Evolutionary conservation across 1,140 invertebrate genomes (phyloP).

Genomic region (Bombus terrestris): DNA sequence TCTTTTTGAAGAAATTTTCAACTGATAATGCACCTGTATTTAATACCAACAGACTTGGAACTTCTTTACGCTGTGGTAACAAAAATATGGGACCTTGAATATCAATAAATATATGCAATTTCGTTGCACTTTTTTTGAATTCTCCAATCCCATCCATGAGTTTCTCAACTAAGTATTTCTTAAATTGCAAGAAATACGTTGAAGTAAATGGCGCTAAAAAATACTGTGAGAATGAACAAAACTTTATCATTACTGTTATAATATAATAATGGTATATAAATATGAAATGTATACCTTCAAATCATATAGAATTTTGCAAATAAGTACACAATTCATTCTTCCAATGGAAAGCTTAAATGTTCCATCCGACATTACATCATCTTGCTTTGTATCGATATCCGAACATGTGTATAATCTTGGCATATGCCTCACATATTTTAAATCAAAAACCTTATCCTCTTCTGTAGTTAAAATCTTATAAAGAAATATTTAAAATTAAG

Average conservation of each 20-base stretch:
- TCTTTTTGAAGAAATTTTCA: conserved; percentile 91
- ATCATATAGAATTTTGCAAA: conserved; percentile 89
- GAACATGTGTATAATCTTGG: conserved; percentile 83
- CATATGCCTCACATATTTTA: conserved; percentile 89
- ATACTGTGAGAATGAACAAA: conserved; percentile 81
- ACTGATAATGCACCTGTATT: conserved; percentile 90
- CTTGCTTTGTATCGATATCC: conserved; percentile 79
- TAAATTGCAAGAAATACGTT: conserved; percentile 53
- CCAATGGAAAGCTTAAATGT: conserved; percentile 88
- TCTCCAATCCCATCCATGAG: conserved; percentile 77
- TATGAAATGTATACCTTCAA: conserved; percentile 82
- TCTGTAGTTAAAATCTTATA: conserved; percentile 86
- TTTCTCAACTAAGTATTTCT: conserved; percentile 62
- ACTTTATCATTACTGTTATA: not conserved
- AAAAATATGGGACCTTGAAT: conserved; percentile 89
- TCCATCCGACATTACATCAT: conserved; percentile 86
- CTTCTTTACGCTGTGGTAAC: conserved; percentile 91
- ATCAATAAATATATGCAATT: conserved; percentile 88
- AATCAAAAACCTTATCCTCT: conserved; percentile 90
- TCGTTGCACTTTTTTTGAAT: conserved; percentile 85
- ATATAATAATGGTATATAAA: not conserved
- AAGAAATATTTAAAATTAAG: conserved; percentile 42
- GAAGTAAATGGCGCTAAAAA: conserved; percentile 87
- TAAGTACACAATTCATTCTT: conserved; percentile 87
- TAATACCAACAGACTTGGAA: conserved; percentile 90